Evolutionary conservation across 2,888 invertebrate genomes (phyloP).

Genomic region (Zootermopsis nevadensis): DNA sequence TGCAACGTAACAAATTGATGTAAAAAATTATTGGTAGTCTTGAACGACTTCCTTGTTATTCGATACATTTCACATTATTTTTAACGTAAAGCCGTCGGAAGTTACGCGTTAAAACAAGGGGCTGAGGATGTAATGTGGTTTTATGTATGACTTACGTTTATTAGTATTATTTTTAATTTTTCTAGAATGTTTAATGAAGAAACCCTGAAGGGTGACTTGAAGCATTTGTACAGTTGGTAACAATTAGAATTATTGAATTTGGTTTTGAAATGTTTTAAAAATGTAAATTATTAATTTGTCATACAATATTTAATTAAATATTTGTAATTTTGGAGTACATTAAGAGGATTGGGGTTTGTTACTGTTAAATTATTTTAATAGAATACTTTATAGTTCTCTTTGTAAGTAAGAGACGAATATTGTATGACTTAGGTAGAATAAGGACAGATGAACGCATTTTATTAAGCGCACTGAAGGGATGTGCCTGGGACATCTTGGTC

Average conservation of each 20-base stretch:
- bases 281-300: background rate
- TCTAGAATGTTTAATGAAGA: background rate
- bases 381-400: too few relatives aligned
- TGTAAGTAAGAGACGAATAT: background rate
- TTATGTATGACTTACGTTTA: background rate
- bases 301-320: background rate
- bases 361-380: too few relatives aligned
- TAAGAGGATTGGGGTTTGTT: too few relatives aligned
- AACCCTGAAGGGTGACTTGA: background rate
- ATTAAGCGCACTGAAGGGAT: background rate
- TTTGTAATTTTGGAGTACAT: background rate
- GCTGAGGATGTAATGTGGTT: background rate
- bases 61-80: too few relatives aligned
- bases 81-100: too few relatives aligned
- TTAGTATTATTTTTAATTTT: background rate
- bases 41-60: too few relatives aligned
- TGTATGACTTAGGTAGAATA: background rate
- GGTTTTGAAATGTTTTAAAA: background rate
- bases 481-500: background rate
- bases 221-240: background rate
- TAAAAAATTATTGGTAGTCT: too few relatives aligned
- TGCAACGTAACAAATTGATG: too few relatives aligned
- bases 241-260: background rate
- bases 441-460: background rate
- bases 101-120: too few relatives aligned